Conservation (phyloP, 1,140 invertebrate genomes). For the Formica exsecta region DNA sequence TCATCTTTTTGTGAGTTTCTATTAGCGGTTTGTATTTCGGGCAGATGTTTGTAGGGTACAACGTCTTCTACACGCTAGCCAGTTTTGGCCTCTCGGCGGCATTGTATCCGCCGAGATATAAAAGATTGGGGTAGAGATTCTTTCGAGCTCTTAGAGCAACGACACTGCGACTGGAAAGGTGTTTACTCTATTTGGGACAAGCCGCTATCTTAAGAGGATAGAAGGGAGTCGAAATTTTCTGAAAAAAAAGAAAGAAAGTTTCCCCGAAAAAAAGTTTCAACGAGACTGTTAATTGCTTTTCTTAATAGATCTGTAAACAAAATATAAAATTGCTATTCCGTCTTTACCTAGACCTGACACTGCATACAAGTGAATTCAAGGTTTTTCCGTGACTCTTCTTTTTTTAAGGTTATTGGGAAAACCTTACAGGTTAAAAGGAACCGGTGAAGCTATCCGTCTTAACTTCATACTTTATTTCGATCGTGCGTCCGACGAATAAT, state of each 20-base stretch:
- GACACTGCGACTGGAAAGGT: constrained; percentile 61
- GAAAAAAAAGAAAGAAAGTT: background rate
- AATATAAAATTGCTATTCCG: background rate
- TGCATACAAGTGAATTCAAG: background rate
- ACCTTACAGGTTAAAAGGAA: background rate
- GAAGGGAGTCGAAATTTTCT: background rate
- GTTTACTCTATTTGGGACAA: constrained; percentile 65
- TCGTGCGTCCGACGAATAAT: constrained; percentile 69
- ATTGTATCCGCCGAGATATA: constrained; percentile 80
- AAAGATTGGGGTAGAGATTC: constrained; percentile 80
- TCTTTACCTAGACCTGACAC: background rate
- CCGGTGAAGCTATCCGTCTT: constrained; percentile 5
- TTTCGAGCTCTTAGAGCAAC: constrained; percentile 31
- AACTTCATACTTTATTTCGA: constrained; percentile 55
- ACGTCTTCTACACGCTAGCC: constrained; percentile 80
- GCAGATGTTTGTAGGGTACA: constrained; percentile 83
- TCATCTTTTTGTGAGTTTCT: constrained; percentile 80
- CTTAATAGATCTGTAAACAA: background rate
- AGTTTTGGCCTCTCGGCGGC: constrained; percentile 79
- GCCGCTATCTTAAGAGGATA: constrained; percentile 11
- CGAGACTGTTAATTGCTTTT: background rate
- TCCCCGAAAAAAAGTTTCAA: background rate
- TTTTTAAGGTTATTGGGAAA: background rate
- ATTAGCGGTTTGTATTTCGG: constrained; percentile 86
- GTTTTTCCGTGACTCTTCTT: background rate